Evolutionary conservation across 2,888 invertebrate species (phyloP).

Genomic region (Malacosoma neustria): DNA sequence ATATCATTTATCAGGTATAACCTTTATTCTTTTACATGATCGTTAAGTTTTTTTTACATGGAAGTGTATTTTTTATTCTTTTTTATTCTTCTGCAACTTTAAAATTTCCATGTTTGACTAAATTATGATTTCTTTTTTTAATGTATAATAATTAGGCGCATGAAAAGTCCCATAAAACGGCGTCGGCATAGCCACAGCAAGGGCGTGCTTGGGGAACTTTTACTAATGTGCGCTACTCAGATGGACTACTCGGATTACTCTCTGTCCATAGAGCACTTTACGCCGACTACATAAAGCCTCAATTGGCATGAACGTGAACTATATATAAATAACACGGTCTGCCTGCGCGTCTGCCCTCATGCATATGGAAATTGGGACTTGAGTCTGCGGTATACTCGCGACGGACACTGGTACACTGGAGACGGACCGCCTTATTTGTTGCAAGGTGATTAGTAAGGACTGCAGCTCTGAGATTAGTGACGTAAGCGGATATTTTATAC

Average conservation of each 20-base stretch:
- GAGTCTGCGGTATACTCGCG: slow-evolving; percentile 25
- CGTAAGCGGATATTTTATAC: too few relatives aligned
- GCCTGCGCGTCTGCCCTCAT: slow-evolving; percentile 51
- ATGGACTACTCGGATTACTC: slow-evolving; percentile 59
- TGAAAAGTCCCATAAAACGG: slow-evolving; percentile 16
- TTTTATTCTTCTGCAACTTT: too few relatives aligned
- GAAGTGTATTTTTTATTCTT: too few relatives aligned
- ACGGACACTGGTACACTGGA: neutral
- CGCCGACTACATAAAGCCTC: slow-evolving; percentile 31
- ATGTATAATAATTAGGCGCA: neutral
- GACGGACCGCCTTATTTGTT: slow-evolving; percentile 1
- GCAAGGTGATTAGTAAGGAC: slow-evolving; percentile 4
- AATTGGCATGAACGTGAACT: slow-evolving; percentile 24
- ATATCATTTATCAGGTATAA: too few relatives aligned
- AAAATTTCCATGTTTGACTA: too few relatives aligned
- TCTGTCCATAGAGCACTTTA: slow-evolving; percentile 45
- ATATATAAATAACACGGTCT: slow-evolving; percentile 37
- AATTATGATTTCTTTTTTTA: too few relatives aligned
- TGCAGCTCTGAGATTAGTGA: neutral
- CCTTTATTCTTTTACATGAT: too few relatives aligned
- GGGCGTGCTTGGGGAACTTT: slow-evolving; percentile 55
- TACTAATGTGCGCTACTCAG: slow-evolving; percentile 72
- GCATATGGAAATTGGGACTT: slow-evolving; percentile 68
- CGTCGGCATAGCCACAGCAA: slow-evolving; percentile 36
- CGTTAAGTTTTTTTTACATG: too few relatives aligned